A percentile compares a stretch with the other conserved stretches of the same genome.
Conservation (phyloP, 2,113 vertebrate genomes). For the Chloropsis cyanopogon region DNA sequence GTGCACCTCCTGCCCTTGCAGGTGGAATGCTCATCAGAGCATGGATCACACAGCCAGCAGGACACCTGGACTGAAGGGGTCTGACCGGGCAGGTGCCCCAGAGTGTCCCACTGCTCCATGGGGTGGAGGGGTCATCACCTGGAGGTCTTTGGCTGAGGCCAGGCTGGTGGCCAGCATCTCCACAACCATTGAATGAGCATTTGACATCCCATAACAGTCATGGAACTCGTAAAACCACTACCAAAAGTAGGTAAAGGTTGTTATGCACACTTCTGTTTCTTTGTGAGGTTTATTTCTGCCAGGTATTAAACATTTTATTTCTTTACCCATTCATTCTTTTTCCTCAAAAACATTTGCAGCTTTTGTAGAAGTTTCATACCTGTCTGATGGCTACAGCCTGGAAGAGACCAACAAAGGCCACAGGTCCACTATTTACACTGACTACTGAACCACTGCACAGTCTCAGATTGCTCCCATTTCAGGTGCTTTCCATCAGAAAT, state of each 20-base stretch:
- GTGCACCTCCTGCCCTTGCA: background rate
- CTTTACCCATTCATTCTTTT: background rate
- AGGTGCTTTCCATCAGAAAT: background rate
- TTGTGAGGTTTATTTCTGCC: background rate
- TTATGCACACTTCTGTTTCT: background rate
- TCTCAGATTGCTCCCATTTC: background rate
- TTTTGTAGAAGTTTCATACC: background rate
- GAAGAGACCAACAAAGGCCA: background rate
- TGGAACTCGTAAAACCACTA: rapidly evolving
- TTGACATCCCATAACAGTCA: background rate
- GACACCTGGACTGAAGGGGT: background rate
- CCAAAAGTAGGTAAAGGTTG: background rate
- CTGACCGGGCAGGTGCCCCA: background rate
- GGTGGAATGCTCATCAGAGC: rapidly evolving
- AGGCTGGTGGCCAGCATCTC: background rate
- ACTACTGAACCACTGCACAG: background rate
- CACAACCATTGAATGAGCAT: background rate
- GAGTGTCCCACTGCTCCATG: rapidly evolving
- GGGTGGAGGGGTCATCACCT: rapidly evolving
- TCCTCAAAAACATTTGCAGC: background rate
- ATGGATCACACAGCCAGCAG: background rate
- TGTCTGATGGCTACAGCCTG: background rate
- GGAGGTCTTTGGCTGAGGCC: background rate
- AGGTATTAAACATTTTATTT: background rate
- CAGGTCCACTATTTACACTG: background rate